These are phyloP conservation scores for Notiomystis cincta DNA, from an alignment of 2,113 vertebrate species.

Conservation along the genomic window DNA sequence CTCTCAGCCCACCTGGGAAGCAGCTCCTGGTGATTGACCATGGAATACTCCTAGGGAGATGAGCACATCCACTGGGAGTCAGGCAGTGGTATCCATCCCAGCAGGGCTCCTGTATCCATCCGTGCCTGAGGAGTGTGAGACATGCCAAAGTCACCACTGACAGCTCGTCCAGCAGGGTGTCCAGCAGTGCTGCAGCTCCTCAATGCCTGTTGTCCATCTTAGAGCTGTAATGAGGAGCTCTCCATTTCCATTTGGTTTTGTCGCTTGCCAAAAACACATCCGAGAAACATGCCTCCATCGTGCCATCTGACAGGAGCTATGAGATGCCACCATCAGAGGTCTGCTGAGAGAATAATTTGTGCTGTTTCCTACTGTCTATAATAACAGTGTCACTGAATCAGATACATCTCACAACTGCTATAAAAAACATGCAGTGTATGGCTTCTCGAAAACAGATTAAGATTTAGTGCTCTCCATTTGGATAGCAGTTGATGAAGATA, in stretches of 20 bases:
- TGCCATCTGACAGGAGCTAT: neutral
- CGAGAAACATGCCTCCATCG: fast-evolving
- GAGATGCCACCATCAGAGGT: neutral
- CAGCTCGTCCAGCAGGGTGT: fast-evolving
- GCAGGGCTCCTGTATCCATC: neutral
- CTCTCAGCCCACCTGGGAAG: neutral
- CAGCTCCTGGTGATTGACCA: neutral
- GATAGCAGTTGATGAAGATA: neutral
- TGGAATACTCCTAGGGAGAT: neutral
- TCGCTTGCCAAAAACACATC: neutral
- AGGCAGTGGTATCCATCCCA: neutral
- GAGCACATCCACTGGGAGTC: fast-evolving
- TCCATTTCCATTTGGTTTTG: neutral
- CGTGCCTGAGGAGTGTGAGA: fast-evolving
- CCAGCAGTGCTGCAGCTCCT: fast-evolving
- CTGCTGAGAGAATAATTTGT: neutral
- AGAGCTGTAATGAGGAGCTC: neutral
- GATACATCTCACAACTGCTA: neutral
- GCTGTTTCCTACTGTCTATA: neutral
- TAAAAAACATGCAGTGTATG: neutral
- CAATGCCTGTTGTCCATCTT: neutral
- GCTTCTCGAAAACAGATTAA: neutral
- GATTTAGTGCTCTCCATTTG: neutral
- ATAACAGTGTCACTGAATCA: neutral
- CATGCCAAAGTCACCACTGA: fast-evolving